A percentile compares a stretch with the other conserved stretches of the same genome.
Evolutionary conservation across 2,888 invertebrate genomes (phyloP).

Genomic region (Amiota mariae): DNA sequence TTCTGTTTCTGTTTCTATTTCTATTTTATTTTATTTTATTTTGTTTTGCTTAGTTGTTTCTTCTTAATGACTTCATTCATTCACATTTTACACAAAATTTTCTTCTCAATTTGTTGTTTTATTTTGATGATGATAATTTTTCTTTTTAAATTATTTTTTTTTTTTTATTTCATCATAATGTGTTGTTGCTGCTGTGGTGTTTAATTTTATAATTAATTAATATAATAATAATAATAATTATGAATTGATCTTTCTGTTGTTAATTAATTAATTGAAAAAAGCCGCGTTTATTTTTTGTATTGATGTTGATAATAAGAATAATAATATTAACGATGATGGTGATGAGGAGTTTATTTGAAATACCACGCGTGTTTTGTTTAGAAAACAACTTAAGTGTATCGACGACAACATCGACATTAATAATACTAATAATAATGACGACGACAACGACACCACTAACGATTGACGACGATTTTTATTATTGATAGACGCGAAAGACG

Average conservation of each 20-base stretch:
- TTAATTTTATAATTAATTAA: too few relatives aligned
- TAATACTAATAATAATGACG: background rate
- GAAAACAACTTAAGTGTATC: constrained; percentile 35
- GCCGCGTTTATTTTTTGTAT: background rate
- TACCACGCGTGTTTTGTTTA: constrained; percentile 34
- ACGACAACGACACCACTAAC: background rate
- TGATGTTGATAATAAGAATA: constrained; percentile 8
- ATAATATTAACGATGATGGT: too few relatives aligned
- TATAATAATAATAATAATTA: too few relatives aligned
- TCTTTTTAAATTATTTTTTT: constrained; percentile 41
- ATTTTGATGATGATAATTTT: constrained; percentile 25
- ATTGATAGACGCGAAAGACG: constrained; percentile 53
- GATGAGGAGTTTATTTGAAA: constrained; percentile 1
- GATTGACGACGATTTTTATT: constrained; percentile 5
- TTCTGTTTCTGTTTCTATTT: background rate
- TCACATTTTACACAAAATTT: background rate
- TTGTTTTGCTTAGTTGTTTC: constrained; percentile 10
- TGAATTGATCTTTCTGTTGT: too few relatives aligned
- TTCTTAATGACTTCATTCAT: constrained; percentile 17
- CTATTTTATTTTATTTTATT: background rate
- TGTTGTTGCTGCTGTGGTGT: too few relatives aligned
- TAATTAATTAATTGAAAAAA: too few relatives aligned
- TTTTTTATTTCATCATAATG: constrained; percentile 34
- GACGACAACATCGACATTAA: background rate
- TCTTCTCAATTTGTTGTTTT: constrained; percentile 28